A percentile compares a stretch with the other conserved stretches of the same genome.
Conservation (phyloP, 2,797 vertebrate species). For the Mormyrus hasselquistii region DNA sequence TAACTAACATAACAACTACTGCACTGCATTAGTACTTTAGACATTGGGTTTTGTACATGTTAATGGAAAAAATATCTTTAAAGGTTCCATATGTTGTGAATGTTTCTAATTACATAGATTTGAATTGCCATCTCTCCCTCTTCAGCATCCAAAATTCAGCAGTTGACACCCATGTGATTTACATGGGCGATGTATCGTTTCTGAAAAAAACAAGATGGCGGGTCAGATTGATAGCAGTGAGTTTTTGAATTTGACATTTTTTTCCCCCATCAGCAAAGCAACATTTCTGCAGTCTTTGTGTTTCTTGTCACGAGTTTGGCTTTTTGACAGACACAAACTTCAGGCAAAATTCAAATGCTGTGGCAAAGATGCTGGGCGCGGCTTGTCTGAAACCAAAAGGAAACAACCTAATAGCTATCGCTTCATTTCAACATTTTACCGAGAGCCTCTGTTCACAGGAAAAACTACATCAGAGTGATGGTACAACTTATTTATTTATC, state of each 20-base stretch:
- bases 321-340: constrained; percentile 10
- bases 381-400: not conserved
- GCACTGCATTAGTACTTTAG: not conserved
- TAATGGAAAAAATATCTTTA: not conserved
- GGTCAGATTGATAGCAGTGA: not conserved
- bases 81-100: not conserved
- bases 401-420: not conserved
- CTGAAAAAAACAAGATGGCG: not conserved
- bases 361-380: not conserved
- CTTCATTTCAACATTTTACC: not conserved
- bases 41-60: not conserved
- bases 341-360: constrained; percentile 10
- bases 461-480: not conserved
- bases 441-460: not conserved
- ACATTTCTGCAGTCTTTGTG: not conserved
- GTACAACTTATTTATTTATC: not conserved
- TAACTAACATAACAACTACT: not conserved
- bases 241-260: not conserved
- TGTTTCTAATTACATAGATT: not conserved
- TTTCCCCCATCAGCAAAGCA: not conserved
- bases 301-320: not conserved
- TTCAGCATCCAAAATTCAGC: not conserved
- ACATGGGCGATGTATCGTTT: not conserved
- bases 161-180: not conserved
- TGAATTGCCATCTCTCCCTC: not conserved